Base-by-base conservation (phyloP, 2,113 vertebrate species). In the Hippoglossus stenolepis region DNA sequence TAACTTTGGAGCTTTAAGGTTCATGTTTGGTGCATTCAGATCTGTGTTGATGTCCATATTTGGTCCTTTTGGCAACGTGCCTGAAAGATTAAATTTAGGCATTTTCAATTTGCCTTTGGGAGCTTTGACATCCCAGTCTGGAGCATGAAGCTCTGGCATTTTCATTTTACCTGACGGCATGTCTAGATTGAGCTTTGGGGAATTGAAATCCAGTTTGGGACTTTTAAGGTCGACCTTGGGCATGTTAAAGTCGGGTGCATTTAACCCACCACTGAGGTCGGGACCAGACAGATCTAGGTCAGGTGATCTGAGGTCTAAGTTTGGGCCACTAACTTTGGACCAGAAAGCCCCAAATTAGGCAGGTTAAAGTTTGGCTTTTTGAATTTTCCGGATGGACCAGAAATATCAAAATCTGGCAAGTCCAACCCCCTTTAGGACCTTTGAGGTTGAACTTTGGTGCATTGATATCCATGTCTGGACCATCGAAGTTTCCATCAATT, bases 1-100 rank as follows among this genome's bases (percentile, higher is more conserved):
- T 18, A 93, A 12, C 2, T 91, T 86, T 6, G 91, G 90, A 7
- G 64, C 54, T 68, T 87, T 89, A 1, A 92, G 11, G 8, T 89
- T 62, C 26, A 79, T 18, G 6, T 85, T 47, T 23, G 83, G 73
- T 35, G 69, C 21, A 2, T 87, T 84, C 0, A 79, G 26, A 56
- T 60, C 58, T 31, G 59, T 21, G 20, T 73, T 24, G 24, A 87
- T 3, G 21, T 82, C 74, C 47, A 77, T 13, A 61, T 77, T 73
- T 31, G 72, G 72, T 20, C 61, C 75, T 26, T 64, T 70, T 60
- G 77, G 77, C 12, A 65, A 40, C 14, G 68, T 72, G 4, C 77
- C 68, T 20, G 80, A 68, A 24, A 82, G 35, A 43, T 61, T 72
- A 11, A 71, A 31, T 53, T 82, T 89, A 0, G 84, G 84, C 68